Conservation (phyloP, 2,797 vertebrate genomes). For the Streptopelia turtur region DNA sequence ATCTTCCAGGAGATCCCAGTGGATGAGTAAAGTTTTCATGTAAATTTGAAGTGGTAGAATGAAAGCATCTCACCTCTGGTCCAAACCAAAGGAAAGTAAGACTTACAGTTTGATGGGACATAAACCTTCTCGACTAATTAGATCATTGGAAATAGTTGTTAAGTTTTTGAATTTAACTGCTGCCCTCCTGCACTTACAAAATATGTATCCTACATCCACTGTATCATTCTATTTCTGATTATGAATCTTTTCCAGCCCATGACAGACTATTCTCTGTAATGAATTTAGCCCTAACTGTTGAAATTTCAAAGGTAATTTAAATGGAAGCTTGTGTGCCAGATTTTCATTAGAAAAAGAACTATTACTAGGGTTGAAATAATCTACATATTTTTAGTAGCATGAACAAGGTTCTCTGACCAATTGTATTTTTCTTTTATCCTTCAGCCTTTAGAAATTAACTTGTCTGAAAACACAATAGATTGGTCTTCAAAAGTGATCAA, state of each 20-base stretch:
- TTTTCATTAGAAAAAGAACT: neutral
- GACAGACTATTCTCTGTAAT: neutral
- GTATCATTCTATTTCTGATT: neutral
- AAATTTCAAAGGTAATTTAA: neutral
- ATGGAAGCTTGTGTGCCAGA: fast-evolving
- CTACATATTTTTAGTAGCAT: neutral
- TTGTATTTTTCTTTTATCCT: neutral
- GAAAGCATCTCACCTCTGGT: neutral
- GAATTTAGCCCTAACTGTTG: neutral
- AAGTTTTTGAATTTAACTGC: neutral
- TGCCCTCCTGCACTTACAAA: neutral
- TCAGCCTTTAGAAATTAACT: neutral
- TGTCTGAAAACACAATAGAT: neutral
- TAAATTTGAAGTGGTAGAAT: neutral
- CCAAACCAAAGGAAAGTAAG: neutral
- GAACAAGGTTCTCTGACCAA: neutral
- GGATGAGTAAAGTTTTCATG: neutral
- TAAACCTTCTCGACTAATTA: neutral
- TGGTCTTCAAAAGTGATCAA: neutral
- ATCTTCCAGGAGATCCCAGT: neutral
- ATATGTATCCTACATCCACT: neutral
- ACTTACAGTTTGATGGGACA: neutral
- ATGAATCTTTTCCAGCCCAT: neutral
- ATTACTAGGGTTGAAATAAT: neutral
- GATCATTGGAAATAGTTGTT: neutral